A percentile compares a stretch with the other conserved stretches of the same genome.
phyloP scores from a whole-genome alignment of 2,888 invertebrate species.

The Laothoe populi region DNA sequence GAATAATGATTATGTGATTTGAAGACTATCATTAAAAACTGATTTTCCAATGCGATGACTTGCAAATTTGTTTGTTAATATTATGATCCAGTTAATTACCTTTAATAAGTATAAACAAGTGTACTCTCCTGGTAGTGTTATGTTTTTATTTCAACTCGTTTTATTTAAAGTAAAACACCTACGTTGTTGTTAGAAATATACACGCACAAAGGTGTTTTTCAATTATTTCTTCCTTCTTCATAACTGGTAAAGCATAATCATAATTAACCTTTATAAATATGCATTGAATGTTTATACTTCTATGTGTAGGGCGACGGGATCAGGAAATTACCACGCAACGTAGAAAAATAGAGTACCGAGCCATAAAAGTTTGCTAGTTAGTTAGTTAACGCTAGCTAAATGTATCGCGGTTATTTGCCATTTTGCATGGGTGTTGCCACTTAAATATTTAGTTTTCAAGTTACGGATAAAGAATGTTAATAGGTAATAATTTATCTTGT shows the following conservation, averaged over 20 bases:
- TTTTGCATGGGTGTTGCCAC: not conserved
- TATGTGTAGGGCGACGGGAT: constrained; percentile 28
- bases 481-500: no score
- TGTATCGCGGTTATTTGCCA: constrained; percentile 7
- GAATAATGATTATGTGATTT: no score
- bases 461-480: no score
- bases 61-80: no score
- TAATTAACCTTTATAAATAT: constrained; percentile 29
- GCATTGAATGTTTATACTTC: constrained; percentile 31
- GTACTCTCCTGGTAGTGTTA: no score
- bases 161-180: no score
- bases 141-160: no score
- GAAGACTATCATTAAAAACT: no score
- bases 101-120: not conserved
- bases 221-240: constrained; percentile 14
- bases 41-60: no score
- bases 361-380: constrained; percentile 22
- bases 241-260: constrained; percentile 8
- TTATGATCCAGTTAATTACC: not conserved
- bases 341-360: constrained; percentile 29
- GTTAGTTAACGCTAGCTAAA: constrained; percentile 11
- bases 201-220: not conserved
- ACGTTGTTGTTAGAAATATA: not conserved
- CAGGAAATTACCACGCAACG: constrained; percentile 24
- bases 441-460: no score